Conservation (phyloP, 1,140 invertebrate genomes). For the Drosophila ohnishii region DNA sequence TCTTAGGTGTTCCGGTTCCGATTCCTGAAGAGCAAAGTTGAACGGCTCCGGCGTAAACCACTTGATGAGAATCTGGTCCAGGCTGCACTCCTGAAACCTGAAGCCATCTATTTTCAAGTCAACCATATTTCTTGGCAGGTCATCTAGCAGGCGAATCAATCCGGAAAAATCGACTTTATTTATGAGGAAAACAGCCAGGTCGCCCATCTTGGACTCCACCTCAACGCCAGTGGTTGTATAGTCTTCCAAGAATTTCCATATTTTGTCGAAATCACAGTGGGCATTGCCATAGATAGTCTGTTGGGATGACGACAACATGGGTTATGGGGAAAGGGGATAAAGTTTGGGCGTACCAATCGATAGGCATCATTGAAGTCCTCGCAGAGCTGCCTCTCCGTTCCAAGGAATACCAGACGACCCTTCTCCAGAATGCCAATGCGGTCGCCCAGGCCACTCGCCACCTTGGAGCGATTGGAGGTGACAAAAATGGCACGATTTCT, state of each 20-base stretch:
- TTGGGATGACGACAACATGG: not conserved
- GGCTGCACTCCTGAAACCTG: slow-evolving; percentile 16
- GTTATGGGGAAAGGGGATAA: not conserved
- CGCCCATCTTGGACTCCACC: slow-evolving; percentile 24
- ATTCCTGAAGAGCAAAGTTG: not conserved
- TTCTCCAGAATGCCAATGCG: slow-evolving; percentile 38
- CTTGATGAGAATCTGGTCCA: slow-evolving; percentile 19
- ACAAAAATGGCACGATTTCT: slow-evolving; percentile 39
- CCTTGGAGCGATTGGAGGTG: slow-evolving; percentile 35
- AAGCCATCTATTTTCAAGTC: slow-evolving; percentile 36
- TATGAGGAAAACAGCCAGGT: slow-evolving; percentile 23
- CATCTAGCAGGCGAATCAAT: slow-evolving; percentile 21
- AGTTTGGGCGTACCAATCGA: slow-evolving; percentile 40
- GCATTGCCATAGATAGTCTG: slow-evolving; percentile 30
- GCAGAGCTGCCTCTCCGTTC: slow-evolving; percentile 14
- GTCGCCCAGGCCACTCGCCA: slow-evolving; percentile 53
- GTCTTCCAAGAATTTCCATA: slow-evolving; percentile 16
- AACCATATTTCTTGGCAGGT: not conserved
- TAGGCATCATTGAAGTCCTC: slow-evolving; percentile 17
- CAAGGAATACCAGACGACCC: slow-evolving; percentile 15
- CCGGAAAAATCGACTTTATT: not conserved
- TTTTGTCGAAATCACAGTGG: slow-evolving; percentile 13
- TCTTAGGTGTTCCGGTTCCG: not conserved
- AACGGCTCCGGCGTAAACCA: not conserved
- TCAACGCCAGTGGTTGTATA: slow-evolving; percentile 3